phyloP scores from a whole-genome alignment of 2,113 vertebrate species.

The Vulpes lagopus region DNA sequence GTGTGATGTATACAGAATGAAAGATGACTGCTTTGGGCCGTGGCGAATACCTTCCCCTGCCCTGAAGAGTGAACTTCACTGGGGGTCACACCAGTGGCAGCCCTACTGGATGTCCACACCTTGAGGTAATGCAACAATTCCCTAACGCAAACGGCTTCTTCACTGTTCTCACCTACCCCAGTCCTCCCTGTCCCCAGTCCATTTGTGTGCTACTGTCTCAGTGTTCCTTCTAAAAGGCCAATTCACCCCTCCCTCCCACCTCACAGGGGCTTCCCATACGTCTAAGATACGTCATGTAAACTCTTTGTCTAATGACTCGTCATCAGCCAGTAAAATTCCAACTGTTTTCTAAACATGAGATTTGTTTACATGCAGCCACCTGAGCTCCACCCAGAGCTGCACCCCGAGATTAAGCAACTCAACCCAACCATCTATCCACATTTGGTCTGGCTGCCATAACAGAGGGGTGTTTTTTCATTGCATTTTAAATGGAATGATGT shows the following conservation, averaged over 20 bases:
- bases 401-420: background rate
- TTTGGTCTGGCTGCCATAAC: background rate
- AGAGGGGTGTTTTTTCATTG: background rate
- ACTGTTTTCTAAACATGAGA: background rate
- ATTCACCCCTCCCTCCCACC: background rate
- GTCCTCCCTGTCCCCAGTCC: background rate
- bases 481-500: constrained; percentile 39
- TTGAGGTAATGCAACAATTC: background rate
- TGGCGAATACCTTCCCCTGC: background rate
- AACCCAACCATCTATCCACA: background rate
- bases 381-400: background rate
- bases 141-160: background rate
- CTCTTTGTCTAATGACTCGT: background rate
- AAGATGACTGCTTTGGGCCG: background rate
- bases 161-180: background rate
- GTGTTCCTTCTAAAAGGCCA: background rate
- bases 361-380: background rate
- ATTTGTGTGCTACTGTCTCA: background rate
- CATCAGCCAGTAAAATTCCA: background rate
- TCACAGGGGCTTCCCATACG: background rate
- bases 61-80: background rate
- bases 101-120: background rate
- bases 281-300: background rate
- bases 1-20: background rate
- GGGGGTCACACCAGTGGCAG: background rate